Base-by-base conservation (phyloP, 2,797 vertebrate species). In the Mastacembelus armatus region DNA sequence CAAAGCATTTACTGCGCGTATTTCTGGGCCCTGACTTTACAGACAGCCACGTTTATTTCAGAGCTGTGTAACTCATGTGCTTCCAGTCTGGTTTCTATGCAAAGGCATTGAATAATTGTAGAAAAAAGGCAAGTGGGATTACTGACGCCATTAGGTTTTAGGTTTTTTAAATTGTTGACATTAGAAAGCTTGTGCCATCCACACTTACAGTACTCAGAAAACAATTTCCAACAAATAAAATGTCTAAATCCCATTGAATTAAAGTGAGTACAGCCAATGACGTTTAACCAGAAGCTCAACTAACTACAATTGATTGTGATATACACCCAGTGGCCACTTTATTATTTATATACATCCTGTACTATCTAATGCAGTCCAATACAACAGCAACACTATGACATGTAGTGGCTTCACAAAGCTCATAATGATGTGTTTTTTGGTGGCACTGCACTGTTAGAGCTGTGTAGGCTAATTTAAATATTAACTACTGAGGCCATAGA, bases 11-110 rank as follows among this genome's bases (percentile, higher is more conserved):
- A 32, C 48, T 36, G 47, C 30, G 24, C 67, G 32, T 69, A 52
- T 78, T 74, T 75, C 54, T 50, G 55, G 65, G 50, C 32, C 47
- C 71, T 52, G 77, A 85, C 72, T 71, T 78, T 60, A 52, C 61
- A 75, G 67, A 66, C 71, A 39, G 67, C 15, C 32, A 18, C 66
- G 81, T 85, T 73, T 65, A 38, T 60, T 44, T 66, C 51, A 68
- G 60, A 77, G 66, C 38, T 48, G 54, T 56, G 64, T 59, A 65
- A 47, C 63, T 21, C n/a, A 42, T 47, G 26, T 55, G 55, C 30
- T 60, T 69, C 54, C 61, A 49, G 60, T 74, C 63, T 68, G 57
- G 55, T 32, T 32, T 50, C 36, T 58, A 21, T 15, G 36, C 16
- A 68, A 27, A 52, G 43, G 10, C 21, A 51, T 51, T n/a, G 6